phyloP scores from a whole-genome alignment of 37 sponge, comb jelly and placozoan genomes.

The Axinella damicornis region DNA sequence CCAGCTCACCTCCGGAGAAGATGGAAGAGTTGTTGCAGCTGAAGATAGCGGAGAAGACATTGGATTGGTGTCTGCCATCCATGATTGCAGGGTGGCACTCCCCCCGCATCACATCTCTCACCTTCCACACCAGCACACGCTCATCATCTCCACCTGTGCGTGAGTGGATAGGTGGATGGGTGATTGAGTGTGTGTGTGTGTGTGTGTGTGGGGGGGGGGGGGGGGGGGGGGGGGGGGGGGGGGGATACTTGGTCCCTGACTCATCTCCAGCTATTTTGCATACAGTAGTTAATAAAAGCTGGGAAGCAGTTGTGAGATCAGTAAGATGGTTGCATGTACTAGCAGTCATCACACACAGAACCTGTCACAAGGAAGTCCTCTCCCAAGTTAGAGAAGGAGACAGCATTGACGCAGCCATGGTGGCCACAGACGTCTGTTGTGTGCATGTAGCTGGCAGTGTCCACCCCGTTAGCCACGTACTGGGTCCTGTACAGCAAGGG shows the following conservation, averaged over 20 bases:
- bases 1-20: conserved; percentile 55
- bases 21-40: conserved; percentile 45
- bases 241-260: background rate
- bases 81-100: conserved; percentile 15
- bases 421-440: conserved; percentile 46
- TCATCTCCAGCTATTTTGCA: no score
- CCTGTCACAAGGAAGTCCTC: conserved; percentile 59
- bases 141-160: conserved; percentile 66
- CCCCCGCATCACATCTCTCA: conserved; percentile 26
- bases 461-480: conserved; percentile 12
- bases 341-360: background rate
- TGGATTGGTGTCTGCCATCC: conserved; percentile 42
- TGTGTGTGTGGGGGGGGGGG: background rate
- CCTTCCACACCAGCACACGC: conserved; percentile 64
- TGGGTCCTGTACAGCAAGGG: background rate
- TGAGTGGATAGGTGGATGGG: no score
- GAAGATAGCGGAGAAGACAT: conserved; percentile 64
- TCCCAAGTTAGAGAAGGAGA: conserved; percentile 49
- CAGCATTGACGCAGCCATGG: conserved; percentile 68
- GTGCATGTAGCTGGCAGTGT: conserved; percentile 12
- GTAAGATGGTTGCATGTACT: no score
- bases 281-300: no score
- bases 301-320: no score
- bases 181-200: no score
- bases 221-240: background rate